Evolutionary conservation across 1,140 invertebrate genomes (phyloP), one percentile per base, ranked within the genome.

Genomic region (silkworm (Bombyx mori)): DNA sequence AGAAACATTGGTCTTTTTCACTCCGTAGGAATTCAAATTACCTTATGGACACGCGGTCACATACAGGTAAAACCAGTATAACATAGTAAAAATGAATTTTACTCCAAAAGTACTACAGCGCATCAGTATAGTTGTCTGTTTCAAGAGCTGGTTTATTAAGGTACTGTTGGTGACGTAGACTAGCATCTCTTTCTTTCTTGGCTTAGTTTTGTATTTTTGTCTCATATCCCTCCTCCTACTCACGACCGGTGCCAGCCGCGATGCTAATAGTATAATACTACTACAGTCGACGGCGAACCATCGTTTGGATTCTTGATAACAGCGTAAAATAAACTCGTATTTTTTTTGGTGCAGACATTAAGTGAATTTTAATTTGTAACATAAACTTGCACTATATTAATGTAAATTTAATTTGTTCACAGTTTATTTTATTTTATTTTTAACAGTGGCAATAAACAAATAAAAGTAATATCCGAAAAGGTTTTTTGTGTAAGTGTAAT

Each of bases 61-160:
- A 65, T 67, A 79, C 81, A 84, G 76, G 81, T 86, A 82, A 80
- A 82, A 86, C 82, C 77, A 63, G 79, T 84, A 82, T 80, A 75
- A 82, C 55, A 51, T 55, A 69, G 66, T 65, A 52, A 75, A 74
- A 80, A 70, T 80, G 60, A 60, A 73, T 57, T 75, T 57, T 58
- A 64, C 47, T 54, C 45, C 57, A 57, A 61, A 64, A 56, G 50
- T 61, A 52, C 62, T 62, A 63, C 62, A 65, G 65, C 73, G 66
- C 66, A 74, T 75, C 65, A 62, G 66, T 70, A 67, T 69, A 51
- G 54, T 60, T 57, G 73, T 71, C 74, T 69, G 54, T 81, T 77
- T 62, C 61, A 80, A 82, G 81, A 79, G 81, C 67, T 73, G 78
- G 63, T 61, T 84, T 84, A 79, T 84, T 83, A 62, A 76, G 71